Conservation (phyloP, 2,797 vertebrate genomes). For the Sandelia bainsii region DNA sequence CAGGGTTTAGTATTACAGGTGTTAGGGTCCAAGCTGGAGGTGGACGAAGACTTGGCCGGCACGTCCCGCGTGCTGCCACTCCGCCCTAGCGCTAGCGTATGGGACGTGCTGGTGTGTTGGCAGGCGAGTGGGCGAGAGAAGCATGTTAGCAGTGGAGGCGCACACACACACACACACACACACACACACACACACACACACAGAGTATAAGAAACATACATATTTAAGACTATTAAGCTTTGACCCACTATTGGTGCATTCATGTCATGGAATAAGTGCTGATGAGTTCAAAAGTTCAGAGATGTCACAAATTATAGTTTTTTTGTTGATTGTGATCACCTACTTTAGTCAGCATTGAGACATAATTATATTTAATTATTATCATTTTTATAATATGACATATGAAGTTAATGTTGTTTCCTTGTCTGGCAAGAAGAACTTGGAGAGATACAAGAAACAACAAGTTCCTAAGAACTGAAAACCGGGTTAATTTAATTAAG, state of each 20-base stretch:
- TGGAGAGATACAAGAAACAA: too few relatives aligned
- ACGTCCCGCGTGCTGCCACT: slow-evolving; percentile 89
- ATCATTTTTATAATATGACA: neutral
- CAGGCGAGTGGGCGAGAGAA: slow-evolving; percentile 79
- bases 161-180: slow-evolving; percentile 64
- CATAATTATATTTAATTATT: too few relatives aligned
- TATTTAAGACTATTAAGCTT: slow-evolving; percentile 56
- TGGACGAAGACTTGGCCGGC: slow-evolving; percentile 89
- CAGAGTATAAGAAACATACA: slow-evolving; percentile 63
- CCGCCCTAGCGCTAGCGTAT: slow-evolving; percentile 88
- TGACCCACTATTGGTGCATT: slow-evolving; percentile 48
- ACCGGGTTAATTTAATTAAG: neutral
- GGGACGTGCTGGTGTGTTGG: slow-evolving; percentile 85
- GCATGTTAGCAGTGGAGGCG: slow-evolving; percentile 80
- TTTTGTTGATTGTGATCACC: neutral
- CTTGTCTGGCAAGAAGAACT: neutral
- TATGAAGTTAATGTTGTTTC: neutral
- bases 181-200: slow-evolving; percentile 65
- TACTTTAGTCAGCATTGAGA: neutral
- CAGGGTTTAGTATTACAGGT: slow-evolving; percentile 88
- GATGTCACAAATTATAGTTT: too few relatives aligned
- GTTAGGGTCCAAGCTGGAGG: slow-evolving; percentile 90
- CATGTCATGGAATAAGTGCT: slow-evolving; percentile 45
- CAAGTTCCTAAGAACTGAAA: slow-evolving; percentile 9
- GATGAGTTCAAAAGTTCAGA: neutral